Percentiles rank a stretch among this genome's conserved stretches.
Conservation (phyloP, 1,140 invertebrate species). For the Glomeris maerens region DNA sequence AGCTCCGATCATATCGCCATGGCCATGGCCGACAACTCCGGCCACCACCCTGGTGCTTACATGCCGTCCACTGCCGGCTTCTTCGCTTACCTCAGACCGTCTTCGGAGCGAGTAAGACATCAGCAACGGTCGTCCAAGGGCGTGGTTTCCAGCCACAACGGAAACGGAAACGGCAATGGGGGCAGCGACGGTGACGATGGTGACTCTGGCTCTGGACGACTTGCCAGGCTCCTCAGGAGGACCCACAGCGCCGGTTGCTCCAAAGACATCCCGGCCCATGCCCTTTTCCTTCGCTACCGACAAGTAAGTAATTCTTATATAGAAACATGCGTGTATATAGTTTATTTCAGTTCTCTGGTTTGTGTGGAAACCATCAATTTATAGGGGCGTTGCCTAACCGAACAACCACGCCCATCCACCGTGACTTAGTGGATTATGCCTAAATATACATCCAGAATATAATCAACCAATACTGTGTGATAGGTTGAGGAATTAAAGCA, state of each 20-base stretch:
- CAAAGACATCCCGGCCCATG: slow-evolving; percentile 31
- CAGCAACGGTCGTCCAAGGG: not conserved
- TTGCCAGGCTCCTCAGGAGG: slow-evolving; percentile 24
- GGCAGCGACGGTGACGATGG: not conserved
- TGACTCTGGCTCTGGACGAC: not conserved
- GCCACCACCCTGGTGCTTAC: not conserved
- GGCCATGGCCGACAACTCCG: slow-evolving; percentile 1
- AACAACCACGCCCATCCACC: too few species aligned
- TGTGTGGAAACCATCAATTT: too few species aligned
- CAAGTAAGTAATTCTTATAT: slow-evolving; percentile 17
- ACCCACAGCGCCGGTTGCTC: slow-evolving; percentile 32
- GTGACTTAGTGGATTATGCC: too few species aligned
- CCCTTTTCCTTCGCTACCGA: slow-evolving; percentile 25
- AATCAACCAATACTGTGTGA: too few species aligned
- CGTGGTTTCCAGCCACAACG: not conserved
- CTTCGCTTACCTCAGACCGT: not conserved
- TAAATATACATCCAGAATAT: too few species aligned
- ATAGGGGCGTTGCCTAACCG: too few species aligned
- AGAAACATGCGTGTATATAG: too few species aligned
- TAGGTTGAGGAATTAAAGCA: too few species aligned
- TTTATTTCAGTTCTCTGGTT: too few species aligned
- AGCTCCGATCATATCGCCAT: not conserved
- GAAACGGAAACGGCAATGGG: slow-evolving; percentile 2
- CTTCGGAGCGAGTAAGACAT: not conserved
- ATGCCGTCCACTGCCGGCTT: not conserved